These are phyloP conservation scores for Sisyra nigra DNA, from an alignment of 2,888 invertebrate genomes.

Conservation along the genomic window DNA sequence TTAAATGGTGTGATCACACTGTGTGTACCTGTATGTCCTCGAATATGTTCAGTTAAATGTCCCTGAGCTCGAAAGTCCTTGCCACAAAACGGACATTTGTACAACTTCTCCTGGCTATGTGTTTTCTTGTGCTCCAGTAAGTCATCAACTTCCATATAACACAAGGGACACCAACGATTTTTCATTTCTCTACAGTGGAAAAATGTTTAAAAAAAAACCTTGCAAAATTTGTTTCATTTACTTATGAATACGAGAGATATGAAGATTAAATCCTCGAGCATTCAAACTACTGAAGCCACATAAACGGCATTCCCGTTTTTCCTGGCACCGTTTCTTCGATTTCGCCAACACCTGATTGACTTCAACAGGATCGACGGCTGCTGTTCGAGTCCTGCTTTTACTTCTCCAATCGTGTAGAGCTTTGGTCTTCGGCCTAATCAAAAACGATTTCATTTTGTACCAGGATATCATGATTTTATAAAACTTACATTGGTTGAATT, in stretches of 20 bases:
- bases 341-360: constrained; percentile 17
- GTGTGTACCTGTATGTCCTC: constrained; percentile 19
- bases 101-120: constrained; percentile 15
- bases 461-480: neutral
- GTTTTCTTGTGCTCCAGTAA: constrained; percentile 14
- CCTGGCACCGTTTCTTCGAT: constrained; percentile 14
- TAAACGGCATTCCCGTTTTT: constrained; percentile 16
- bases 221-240: constrained; percentile 13
- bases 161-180: constrained; percentile 19
- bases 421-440: constrained; percentile 9
- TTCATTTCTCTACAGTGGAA: constrained; percentile 19
- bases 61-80: constrained; percentile 17
- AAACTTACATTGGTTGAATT: neutral
- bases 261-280: constrained; percentile 18
- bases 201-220: constrained; percentile 11
- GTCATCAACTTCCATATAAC: constrained; percentile 18
- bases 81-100: constrained; percentile 19
- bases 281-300: constrained; percentile 16
- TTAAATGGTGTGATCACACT: neutral
- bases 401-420: constrained; percentile 2
- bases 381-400: constrained; percentile 10
- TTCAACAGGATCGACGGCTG: constrained; percentile 15
- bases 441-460: constrained; percentile 7
- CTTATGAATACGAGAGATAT: constrained; percentile 21
- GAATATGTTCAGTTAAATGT: constrained; percentile 20